Base-by-base conservation (phyloP, 2,888 invertebrate species). In the Lysandra coridon region DNA sequence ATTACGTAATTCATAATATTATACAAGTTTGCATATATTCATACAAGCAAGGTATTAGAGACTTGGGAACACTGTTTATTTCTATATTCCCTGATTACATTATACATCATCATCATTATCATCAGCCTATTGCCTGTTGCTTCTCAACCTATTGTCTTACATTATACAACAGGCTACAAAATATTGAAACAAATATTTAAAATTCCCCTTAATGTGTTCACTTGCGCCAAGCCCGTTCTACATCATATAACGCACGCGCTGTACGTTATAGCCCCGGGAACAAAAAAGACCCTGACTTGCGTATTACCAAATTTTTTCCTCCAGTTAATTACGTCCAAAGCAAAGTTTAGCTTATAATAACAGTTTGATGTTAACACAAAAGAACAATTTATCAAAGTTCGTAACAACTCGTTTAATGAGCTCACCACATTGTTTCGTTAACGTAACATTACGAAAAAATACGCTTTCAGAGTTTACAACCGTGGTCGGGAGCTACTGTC, bases 281-380 rank as follows among this genome's bases (percentile, higher is more conserved):
- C 87, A 90, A 91, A 91, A 92, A 89, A 76, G 53, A 87, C 86
- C 83, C 88, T 89, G 89, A 89, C 91, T 89, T 89, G 90, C 89
- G 89, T 90, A 88, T 88, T 87, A 87, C 87, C 85, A 84, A 87
- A 79, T 82, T 90, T 90, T 91, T 91, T 87, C 86, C 85, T 84
- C 83, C 86, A 87, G 86, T 88, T 92, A 90, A 91, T 92, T 89
- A 90, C 86, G 81, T 79, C 82, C 82, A 80, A 83, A 81, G 81
- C 79, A 80, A 64, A 79, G 80, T 78, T 80, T 78, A 76, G 76
- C 76, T 57, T 49, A 76, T 76, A 76, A 76, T 76, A 76, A 76
- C 75, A 75, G 75, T 76, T 76, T 57, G 30, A 57, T 76, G 44
- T 44, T 44, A 76, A 76, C 53, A 53, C 23, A 57, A 76, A 76